Evolutionary conservation across 2,888 invertebrate genomes (phyloP), one percentile per base, ranked within the genome.

Genomic region (Drosophila pseudotakahashii): DNA sequence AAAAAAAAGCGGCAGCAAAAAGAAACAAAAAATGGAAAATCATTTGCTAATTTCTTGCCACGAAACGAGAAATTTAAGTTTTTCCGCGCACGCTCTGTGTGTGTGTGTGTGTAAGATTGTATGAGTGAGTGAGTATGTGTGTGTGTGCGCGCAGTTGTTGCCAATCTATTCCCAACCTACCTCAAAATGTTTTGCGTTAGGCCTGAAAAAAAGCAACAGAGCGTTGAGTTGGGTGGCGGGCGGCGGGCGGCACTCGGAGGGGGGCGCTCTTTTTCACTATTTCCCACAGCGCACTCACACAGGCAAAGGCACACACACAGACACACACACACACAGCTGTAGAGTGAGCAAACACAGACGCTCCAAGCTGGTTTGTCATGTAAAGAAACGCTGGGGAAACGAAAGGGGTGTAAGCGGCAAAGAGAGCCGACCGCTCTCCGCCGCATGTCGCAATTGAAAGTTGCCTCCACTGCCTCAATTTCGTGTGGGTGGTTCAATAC

Each of bases 161-260:
- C 77, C 84, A 88, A 88, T 79, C 82, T 88, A 86, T 89, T 90
- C 91, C 85, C 90, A 90, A 90, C 90, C 90, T 90, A 90, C 90
- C 90, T 90, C 90, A 90, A 90, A 84, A 79, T 76, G 81, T 89
- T 90, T 90, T 88, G 77, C 84, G 87, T 90, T 90, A 89, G 81
- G 87, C 88, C 86, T 86, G 78, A 87, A 67, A 66, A 61, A 66
- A 79, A 85, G 78, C 84, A 79, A 79, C 81, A 77, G 85, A 79
- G 84, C 84, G 47, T 32, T 47, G 77, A 78, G 86, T 81, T 81
- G 76, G 80, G 75, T 54, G 73, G 73, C 39, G 37, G 37, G 37
- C 13, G 48, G 62, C n/a, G 42, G 39, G n/a, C 6, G 47, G 55
- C 36, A 9, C 51, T 34, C n/a, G 45, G 52, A 7, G 42, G n/a